Conservation (phyloP, 2,888 invertebrate species). For the Bombylius discolor region DNA sequence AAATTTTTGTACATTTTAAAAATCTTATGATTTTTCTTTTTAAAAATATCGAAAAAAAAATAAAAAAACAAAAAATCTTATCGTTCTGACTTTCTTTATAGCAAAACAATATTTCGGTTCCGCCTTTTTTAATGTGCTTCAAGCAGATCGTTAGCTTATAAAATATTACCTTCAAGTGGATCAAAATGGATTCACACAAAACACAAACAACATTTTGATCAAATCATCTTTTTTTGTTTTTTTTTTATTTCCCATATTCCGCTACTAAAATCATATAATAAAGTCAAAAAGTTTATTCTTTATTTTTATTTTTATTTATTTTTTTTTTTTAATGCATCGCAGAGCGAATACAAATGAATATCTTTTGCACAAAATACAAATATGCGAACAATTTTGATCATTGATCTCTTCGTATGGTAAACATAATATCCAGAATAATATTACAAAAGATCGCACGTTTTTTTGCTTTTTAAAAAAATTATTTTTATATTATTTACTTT, state of each 20-base stretch:
- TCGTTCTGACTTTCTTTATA: neutral
- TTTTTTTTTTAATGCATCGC: too few relatives aligned
- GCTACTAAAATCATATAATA: too few relatives aligned
- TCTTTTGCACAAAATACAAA: constrained; percentile 7
- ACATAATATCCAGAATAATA: too few relatives aligned
- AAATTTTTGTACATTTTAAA: too few relatives aligned
- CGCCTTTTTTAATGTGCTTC: constrained; percentile 9
- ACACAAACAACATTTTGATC: neutral
- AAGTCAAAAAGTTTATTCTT: too few relatives aligned
- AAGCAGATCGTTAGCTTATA: constrained; percentile 14
- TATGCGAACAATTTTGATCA: constrained; percentile 9
- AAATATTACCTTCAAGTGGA: constrained; percentile 13
- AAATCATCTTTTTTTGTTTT: too few relatives aligned
- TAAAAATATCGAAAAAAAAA: too few relatives aligned
- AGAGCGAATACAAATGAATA: too few relatives aligned
- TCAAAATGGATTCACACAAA: constrained; percentile 3
- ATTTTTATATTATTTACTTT: neutral
- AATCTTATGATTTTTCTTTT: too few relatives aligned
- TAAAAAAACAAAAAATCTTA: too few relatives aligned
- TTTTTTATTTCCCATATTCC: too few relatives aligned
- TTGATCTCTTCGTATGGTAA: neutral
- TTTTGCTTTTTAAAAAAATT: neutral
- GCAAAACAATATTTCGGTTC: constrained; percentile 9
- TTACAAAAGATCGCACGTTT: neutral
- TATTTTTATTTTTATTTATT: too few relatives aligned